Evolutionary conservation across 2,888 invertebrate genomes (phyloP).

Genomic region (Mechanitis mazaeus): DNA sequence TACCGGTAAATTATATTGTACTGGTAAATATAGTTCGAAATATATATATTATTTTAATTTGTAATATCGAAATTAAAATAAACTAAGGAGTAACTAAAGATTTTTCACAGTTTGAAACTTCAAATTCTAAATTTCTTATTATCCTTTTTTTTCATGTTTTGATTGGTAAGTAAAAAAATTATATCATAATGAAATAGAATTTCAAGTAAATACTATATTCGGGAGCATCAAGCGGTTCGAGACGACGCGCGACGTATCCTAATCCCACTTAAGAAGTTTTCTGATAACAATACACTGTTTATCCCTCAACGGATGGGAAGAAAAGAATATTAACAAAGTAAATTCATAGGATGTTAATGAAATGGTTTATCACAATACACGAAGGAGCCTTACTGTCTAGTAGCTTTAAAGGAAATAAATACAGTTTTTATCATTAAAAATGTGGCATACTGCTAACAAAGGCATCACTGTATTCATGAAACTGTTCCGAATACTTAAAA

Average conservation of each 20-base stretch:
- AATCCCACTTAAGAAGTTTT: conserved; percentile 52
- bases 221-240: conserved; percentile 27
- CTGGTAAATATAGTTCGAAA: background rate
- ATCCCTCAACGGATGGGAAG: conserved; percentile 54
- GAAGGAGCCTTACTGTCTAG: conserved; percentile 61
- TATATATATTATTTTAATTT: no score
- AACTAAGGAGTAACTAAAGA: no score
- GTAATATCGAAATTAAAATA: no score
- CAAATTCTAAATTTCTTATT: no score
- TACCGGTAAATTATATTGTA: conserved; percentile 4
- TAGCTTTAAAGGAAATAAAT: conserved; percentile 3
- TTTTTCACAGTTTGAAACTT: no score
- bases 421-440: background rate
- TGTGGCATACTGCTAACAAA: background rate
- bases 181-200: no score
- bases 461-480: no score
- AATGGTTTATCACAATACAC: conserved; percentile 47
- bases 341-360: conserved; percentile 50
- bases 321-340: conserved; percentile 35
- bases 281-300: conserved; percentile 53
- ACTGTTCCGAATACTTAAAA: no score
- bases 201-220: background rate
- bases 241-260: conserved; percentile 30
- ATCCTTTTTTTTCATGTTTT: no score
- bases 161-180: no score